Conservation (phyloP, 1,140 invertebrate species). For the Penaeus vannamei region DNA sequence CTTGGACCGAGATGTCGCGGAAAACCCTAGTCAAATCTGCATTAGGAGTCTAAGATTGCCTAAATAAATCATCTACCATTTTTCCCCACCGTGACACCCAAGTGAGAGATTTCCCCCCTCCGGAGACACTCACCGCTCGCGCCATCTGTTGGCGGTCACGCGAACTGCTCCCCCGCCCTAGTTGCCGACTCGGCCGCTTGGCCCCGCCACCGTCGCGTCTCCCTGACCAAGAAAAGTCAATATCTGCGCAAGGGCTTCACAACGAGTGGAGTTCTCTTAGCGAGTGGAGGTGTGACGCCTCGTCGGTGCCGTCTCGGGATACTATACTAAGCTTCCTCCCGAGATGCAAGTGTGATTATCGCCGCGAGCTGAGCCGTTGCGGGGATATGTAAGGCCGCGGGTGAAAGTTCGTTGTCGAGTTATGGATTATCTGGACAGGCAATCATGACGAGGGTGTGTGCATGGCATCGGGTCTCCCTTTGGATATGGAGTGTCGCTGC, state of each 20-base stretch:
- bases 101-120: neutral
- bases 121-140: neutral
- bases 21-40: conserved; percentile 6
- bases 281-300: conserved; percentile 48
- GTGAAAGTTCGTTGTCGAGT: conserved; percentile 21
- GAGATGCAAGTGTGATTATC: conserved; percentile 24
- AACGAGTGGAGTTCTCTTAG: conserved; percentile 52
- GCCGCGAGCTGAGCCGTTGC: neutral
- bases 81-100: neutral
- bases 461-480: conserved; percentile 39
- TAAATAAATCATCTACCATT: neutral
- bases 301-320: conserved; percentile 37
- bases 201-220: conserved; percentile 37
- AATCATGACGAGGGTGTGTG: conserved; percentile 43
- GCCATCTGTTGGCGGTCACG: conserved; percentile 43
- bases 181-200: conserved; percentile 1
- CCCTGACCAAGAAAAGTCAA: conserved; percentile 59
- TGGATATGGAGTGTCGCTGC: conserved; percentile 47
- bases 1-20: too few relatives aligned
- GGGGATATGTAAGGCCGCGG: conserved; percentile 52
- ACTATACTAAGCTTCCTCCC: conserved; percentile 31
- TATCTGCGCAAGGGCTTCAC: conserved; percentile 60
- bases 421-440: conserved; percentile 46
- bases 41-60: too few relatives aligned
- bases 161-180: neutral